phyloP scores from a whole-genome alignment of 2,113 vertebrate species.

The Acrocephalus kingi region DNA sequence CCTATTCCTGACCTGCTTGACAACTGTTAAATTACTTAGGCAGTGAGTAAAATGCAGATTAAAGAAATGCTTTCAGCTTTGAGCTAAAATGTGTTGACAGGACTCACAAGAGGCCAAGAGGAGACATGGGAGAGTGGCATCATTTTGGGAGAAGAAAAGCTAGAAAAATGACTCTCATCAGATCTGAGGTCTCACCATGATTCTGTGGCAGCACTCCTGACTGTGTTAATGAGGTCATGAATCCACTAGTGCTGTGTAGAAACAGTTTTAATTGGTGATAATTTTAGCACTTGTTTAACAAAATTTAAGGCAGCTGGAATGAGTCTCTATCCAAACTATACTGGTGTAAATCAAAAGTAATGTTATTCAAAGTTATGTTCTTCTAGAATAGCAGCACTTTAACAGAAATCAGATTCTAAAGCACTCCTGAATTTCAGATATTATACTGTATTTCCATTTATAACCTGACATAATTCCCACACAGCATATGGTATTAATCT shows the following conservation, averaged over 20 bases:
- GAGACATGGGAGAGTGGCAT: neutral
- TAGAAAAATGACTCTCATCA: neutral
- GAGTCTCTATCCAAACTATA: neutral
- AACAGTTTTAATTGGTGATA: conserved; percentile 14
- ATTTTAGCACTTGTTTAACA: conserved; percentile 3
- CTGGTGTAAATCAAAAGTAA: neutral
- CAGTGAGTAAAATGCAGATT: conserved; percentile 34
- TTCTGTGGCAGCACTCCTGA: neutral
- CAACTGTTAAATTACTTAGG: conserved; percentile 37
- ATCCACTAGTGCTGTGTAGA: neutral
- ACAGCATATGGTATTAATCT: conserved; percentile 72
- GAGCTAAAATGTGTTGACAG: conserved; percentile 58
- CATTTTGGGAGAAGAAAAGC: conserved; percentile 10
- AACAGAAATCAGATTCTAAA: conserved; percentile 18
- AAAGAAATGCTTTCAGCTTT: conserved; percentile 11
- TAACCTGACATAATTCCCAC: conserved; percentile 69
- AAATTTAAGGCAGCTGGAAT: conserved; percentile 5
- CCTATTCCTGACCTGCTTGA: conserved; percentile 35
- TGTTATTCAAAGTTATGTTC: conserved; percentile 29
- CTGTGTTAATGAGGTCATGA: neutral
- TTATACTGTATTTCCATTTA: conserved; percentile 62
- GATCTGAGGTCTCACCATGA: neutral
- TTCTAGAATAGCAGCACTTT: conserved; percentile 23
- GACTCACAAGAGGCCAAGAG: conserved; percentile 6
- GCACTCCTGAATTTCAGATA: conserved; percentile 41